A percentile compares a stretch with the other conserved stretches of the same genome.
Conservation (phyloP, 2,797 vertebrate genomes). For the Megaceryle alcyon region DNA sequence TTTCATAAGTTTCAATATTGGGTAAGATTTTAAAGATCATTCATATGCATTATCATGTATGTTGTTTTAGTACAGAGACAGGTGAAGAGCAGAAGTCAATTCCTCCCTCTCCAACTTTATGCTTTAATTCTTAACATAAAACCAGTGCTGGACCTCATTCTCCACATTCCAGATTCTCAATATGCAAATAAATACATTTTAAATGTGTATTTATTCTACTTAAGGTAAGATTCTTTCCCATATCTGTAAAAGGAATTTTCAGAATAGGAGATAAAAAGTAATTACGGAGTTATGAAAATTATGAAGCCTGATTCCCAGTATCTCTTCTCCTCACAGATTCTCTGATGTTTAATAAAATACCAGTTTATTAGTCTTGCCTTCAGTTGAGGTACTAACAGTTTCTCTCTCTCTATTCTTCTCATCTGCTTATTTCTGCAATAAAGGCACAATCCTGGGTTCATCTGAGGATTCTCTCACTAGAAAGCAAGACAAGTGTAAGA, state of each 20-base stretch:
- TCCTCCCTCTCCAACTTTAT: background rate
- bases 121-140: background rate
- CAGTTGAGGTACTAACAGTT: background rate
- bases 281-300: background rate
- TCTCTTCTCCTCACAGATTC: background rate
- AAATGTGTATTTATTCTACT: background rate
- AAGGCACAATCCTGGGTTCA: slow-evolving; percentile 1
- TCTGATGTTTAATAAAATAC: background rate
- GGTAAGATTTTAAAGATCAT: background rate
- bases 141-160: background rate
- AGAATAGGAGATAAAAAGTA: background rate
- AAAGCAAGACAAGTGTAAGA: background rate
- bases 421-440: background rate
- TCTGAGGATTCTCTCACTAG: slow-evolving; percentile 27
- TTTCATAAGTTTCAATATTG: background rate
- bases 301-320: background rate
- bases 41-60: background rate
- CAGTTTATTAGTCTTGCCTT: background rate
- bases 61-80: background rate
- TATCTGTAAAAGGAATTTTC: background rate
- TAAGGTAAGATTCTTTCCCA: background rate
- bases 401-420: background rate
- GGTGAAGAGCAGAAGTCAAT: background rate
- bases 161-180: background rate
- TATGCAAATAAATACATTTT: background rate